Evolutionary conservation across 2,797 vertebrate species (phyloP), one percentile per base, ranked within the genome.

Genomic region (Nothura maculosa): DNA sequence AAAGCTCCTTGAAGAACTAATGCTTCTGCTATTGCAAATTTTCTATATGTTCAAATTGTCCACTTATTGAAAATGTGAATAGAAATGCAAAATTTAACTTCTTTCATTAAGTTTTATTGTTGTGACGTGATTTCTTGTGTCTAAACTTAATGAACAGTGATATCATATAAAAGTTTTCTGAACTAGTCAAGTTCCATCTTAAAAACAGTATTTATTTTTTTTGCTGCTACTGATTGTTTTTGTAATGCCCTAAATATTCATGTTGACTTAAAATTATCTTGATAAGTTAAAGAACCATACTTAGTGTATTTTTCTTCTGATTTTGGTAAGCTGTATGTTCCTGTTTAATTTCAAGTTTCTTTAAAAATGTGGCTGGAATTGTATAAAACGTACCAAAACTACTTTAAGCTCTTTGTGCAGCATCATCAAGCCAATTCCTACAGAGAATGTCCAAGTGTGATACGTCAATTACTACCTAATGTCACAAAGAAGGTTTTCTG

Each of bases 391-490:
- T 63, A n/a, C 21, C 17, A 12, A 64, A 36, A 24, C 15, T 45
- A 9, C 12, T 42, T 79, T 0, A 6, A 69, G 27, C 30, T 30
- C 24, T 75, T 75, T 58, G 4, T 85, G 12, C 25, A 76, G 6
- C 73, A 57, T 19, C 3, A 12, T 79, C 16, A 57, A 1, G 57
- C 2, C 1, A 74, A 4, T 83, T 58, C 66, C 30, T 45, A 8
- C 15, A 28, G 43, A 14, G 58, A 36, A 54, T 30, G 2, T 57
- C 16, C 13, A 6, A 67, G 11, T 79, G 8, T 11, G 21, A 50
- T 43, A 8, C 14, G 5, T 47, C 18, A 11, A 1, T 78, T 83
- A 62, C 16, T 72, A 28, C 4, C 2, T 10, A 22, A 0, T 55
- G 25, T 50, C 21, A 9, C 13, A 50, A 36, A n/a, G n/a, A 16